Base-by-base conservation (phyloP, 1,140 invertebrate genomes). In the Agrypnia vestita region DNA sequence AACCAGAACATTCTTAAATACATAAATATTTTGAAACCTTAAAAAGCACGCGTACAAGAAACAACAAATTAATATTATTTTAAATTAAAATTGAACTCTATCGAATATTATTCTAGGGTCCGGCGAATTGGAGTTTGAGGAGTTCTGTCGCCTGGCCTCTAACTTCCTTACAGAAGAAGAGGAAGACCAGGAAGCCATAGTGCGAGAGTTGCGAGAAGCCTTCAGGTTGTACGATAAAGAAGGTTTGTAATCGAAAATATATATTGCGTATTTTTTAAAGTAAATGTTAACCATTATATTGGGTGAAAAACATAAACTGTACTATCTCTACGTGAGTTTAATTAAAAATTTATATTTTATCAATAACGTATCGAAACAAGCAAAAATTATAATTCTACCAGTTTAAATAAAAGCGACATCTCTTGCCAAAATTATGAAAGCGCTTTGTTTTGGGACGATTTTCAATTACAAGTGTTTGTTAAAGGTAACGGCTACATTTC, bases 181-280 rank as follows among this genome's bases (percentile, higher is more conserved):
- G 78, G 92, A 94, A 85, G 94, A 95, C 86, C 91, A 91, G 47
- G 93, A 93, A 80, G 93, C 93, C 0, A 92, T 95, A 85, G 89
- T 93, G 83, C 89, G 91, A 79, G 95, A 96, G 86, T 87, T 96
- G 0, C 93, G 94, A 84, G 95, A 96, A 87, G 95, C 95, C 46
- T 96, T 96, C 87, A 88, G 95, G 84, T 90, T 96, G 71, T 96
- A 96, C 84, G 95, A 96, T 83, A 92, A 91, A 86, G 93, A 94
- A 86, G 89, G 93, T 91, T 76, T 64, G 19, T 59, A 51, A 35
- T 35, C 6, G 6, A 35, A 35, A 35, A 35, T 35, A 35, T 35
- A 3, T 35, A 35, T 35, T 35, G n/a, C 3, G n/a, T 51, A 13
- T 12, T 51, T 51, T 51, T 51, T 15, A 61, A n/a, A 61, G n/a